These are phyloP conservation scores for Halichondria panicea DNA, from an alignment of 37 sponge, comb jelly and placozoan genomes.

Conservation along the genomic window DNA sequence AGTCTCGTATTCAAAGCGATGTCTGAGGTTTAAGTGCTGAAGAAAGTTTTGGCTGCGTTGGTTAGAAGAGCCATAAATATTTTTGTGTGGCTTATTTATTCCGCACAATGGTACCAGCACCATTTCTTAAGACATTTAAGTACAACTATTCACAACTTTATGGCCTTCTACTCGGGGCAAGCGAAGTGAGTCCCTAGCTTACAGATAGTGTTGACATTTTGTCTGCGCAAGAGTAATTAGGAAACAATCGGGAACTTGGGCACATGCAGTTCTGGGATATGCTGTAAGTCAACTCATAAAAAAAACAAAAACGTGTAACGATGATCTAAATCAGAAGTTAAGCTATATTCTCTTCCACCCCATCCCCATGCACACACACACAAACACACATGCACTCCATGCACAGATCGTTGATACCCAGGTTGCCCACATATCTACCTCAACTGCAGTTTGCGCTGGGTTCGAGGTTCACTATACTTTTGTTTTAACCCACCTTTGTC, in stretches of 20 bases:
- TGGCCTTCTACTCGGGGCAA: too few relatives aligned
- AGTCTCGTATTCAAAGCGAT: slow-evolving; percentile 81
- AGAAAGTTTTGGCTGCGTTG: slow-evolving; percentile 69
- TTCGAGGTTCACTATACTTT: slow-evolving; percentile 17
- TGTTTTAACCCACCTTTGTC: slow-evolving; percentile 46
- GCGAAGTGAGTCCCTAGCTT: too few relatives aligned
- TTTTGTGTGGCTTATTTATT: too few relatives aligned
- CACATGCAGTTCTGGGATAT: slow-evolving; percentile 23
- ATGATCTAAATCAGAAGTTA: too few relatives aligned
- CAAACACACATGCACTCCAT: too few relatives aligned
- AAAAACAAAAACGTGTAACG: too few relatives aligned
- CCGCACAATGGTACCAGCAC: too few relatives aligned
- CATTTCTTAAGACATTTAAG: too few relatives aligned
- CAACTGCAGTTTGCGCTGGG: background rate
- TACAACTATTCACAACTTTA: too few relatives aligned
- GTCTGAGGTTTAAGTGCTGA: slow-evolving; percentile 62
- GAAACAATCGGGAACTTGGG: slow-evolving; percentile 33
- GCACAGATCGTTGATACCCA: slow-evolving; percentile 42
- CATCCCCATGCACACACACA: background rate
- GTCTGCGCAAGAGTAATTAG: too few relatives aligned
- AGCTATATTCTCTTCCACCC: background rate
- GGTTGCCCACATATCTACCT: background rate
- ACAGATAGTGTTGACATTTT: too few relatives aligned
- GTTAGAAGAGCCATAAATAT: slow-evolving; percentile 50
- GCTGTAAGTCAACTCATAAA: slow-evolving; percentile 41